Conservation (phyloP, 2,113 vertebrate genomes). For the Bujurquina vittata region DNA sequence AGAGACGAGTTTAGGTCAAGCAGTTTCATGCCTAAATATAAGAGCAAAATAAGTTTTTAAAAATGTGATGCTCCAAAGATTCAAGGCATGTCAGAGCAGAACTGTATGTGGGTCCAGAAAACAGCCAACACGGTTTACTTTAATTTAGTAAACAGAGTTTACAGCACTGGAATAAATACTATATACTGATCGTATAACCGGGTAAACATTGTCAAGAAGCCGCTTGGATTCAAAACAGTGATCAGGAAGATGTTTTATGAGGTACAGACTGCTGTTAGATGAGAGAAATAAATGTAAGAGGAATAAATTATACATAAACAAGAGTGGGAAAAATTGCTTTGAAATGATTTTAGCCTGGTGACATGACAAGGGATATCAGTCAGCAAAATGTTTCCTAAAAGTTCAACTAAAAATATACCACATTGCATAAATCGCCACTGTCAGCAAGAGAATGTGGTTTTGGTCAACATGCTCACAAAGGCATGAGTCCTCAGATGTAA, state of each 20-base stretch:
- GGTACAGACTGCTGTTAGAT: not conserved
- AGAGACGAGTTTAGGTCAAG: not conserved
- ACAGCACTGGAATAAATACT: not conserved
- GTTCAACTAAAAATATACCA: not conserved
- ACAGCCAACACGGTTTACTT: not conserved
- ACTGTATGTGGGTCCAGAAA: not conserved
- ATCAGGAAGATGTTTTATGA: not conserved
- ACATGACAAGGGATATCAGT: conserved; percentile 33
- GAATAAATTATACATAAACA: conserved; percentile 11
- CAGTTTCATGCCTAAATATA: not conserved
- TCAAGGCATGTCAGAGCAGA: not conserved
- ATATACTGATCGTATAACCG: not conserved
- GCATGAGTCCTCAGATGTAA: not conserved
- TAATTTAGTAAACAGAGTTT: not conserved
- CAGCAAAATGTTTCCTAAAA: conserved; percentile 23
- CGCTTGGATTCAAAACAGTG: not conserved
- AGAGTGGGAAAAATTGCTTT: not conserved
- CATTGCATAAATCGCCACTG: not conserved
- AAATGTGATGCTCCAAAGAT: not conserved
- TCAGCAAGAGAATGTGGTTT: not conserved
- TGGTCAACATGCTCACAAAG: not conserved
- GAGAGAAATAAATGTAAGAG: not conserved
- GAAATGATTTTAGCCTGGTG: not conserved
- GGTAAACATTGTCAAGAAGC: not conserved
- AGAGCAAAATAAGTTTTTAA: not conserved